These are phyloP conservation scores for Cydia pomonella DNA, from an alignment of 1,140 invertebrate species.

Conservation along the genomic window DNA sequence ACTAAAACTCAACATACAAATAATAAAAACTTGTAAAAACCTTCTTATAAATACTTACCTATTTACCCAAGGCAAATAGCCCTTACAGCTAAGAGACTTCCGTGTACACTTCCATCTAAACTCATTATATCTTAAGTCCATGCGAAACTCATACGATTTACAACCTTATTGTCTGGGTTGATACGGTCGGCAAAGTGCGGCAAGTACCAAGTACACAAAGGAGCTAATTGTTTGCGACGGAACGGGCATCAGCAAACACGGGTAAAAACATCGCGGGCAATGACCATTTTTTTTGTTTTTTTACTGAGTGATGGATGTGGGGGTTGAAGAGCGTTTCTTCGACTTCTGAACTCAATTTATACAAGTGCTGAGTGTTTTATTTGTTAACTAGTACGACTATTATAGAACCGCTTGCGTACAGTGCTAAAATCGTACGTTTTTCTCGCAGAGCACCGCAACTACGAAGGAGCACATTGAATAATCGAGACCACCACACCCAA, in stretches of 20 bases:
- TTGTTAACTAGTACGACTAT: neutral
- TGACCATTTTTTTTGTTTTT: constrained; percentile 41
- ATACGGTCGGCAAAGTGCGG: constrained; percentile 34
- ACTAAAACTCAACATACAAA: neutral
- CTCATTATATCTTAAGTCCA: neutral
- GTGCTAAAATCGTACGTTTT: too few relatives aligned
- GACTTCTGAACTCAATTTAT: constrained; percentile 7
- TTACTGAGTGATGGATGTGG: constrained; percentile 31
- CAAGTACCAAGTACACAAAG: constrained; percentile 49
- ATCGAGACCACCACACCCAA: too few relatives aligned
- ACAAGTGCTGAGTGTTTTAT: neutral
- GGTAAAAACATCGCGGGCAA: constrained; percentile 37
- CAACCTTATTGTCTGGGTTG: neutral
- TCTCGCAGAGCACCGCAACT: too few relatives aligned
- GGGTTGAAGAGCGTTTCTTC: neutral
- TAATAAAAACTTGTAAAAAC: constrained; percentile 2
- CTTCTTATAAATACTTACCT: neutral
- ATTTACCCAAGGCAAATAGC: constrained; percentile 14
- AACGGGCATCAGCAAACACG: constrained; percentile 48
- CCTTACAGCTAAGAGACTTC: constrained; percentile 16
- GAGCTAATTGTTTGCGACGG: constrained; percentile 52
- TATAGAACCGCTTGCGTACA: neutral
- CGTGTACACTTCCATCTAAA: neutral
- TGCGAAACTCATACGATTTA: neutral
- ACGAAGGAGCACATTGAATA: too few relatives aligned